These are phyloP conservation scores for Lethocerus indicus DNA, from an alignment of 1,140 invertebrate species.

Conservation along the genomic window DNA sequence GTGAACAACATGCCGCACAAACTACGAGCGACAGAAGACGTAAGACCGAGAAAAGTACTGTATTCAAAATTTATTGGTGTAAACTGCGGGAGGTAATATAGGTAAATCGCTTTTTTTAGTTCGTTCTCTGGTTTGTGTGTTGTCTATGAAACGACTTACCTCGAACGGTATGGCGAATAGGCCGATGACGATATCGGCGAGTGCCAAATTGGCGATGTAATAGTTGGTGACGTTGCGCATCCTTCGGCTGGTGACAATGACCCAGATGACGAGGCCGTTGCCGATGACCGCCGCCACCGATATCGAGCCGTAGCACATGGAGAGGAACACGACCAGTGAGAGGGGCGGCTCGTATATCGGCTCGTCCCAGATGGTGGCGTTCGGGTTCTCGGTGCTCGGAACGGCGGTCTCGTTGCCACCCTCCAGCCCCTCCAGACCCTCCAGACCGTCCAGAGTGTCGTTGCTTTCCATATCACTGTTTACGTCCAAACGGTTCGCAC, in stretches of 20 bases:
- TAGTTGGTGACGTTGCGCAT: constrained; percentile 36
- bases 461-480: too few relatives aligned
- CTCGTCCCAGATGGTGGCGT: not conserved
- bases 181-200: constrained; percentile 29
- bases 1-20: too few relatives aligned
- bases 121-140: too few relatives aligned
- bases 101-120: too few relatives aligned
- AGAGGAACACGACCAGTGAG: constrained; percentile 30
- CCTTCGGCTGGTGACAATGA: constrained; percentile 25
- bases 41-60: too few relatives aligned
- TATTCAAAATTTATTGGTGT: too few relatives aligned
- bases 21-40: too few relatives aligned
- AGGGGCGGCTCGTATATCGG: constrained; percentile 30
- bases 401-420: too few relatives aligned
- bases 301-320: constrained; percentile 35
- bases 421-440: too few relatives aligned
- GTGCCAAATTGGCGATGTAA: constrained; percentile 32
- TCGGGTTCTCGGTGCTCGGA: not conserved
- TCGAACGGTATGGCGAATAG: constrained; percentile 32
- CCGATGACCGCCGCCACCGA: constrained; percentile 34
- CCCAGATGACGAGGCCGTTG: constrained; percentile 35
- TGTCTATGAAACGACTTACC: constrained; percentile 16
- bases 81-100: too few relatives aligned
- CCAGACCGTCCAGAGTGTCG: too few relatives aligned
- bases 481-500: too few relatives aligned